These are phyloP conservation scores for Fulmarus glacialis DNA, from an alignment of 2,113 vertebrate genomes.

Conservation along the genomic window DNA sequence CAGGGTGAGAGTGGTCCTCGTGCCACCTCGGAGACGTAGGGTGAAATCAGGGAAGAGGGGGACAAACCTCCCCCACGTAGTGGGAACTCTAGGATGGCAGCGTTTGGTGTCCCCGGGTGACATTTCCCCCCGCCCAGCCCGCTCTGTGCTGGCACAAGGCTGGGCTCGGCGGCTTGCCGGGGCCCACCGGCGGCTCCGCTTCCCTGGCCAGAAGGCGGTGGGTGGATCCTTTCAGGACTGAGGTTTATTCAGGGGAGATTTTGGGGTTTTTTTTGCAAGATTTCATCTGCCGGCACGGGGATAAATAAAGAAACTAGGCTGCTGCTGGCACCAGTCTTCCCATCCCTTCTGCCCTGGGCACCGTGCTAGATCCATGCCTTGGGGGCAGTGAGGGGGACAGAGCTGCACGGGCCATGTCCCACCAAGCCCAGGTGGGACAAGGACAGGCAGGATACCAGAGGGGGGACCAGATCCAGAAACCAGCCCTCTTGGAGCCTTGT, in stretches of 20 bases:
- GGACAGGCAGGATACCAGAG: neutral
- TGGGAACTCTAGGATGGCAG: neutral
- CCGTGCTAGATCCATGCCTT: accelerated
- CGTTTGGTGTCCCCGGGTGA: accelerated
- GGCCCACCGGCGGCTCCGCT: neutral
- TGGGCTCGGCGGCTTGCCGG: neutral
- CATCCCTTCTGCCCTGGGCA: neutral
- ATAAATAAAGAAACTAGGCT: conserved; percentile 29
- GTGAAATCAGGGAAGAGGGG: neutral
- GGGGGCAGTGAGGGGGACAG: accelerated
- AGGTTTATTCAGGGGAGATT: conserved; percentile 11
- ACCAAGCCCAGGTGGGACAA: neutral
- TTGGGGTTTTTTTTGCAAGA: neutral
- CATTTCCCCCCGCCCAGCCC: neutral
- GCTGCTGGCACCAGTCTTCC: neutral
- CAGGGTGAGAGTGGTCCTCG: neutral
- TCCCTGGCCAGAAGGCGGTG: neutral
- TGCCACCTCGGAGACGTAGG: neutral
- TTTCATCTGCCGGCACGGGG: neutral
- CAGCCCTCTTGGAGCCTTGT: neutral
- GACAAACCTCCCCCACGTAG: neutral
- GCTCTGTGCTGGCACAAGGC: neutral
- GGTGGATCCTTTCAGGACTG: conserved; percentile 41
- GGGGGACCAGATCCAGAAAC: neutral
- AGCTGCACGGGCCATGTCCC: neutral